A percentile compares a stretch with the other conserved stretches of the same genome.
phyloP scores from a whole-genome alignment of 2,113 vertebrate species.

The Grammomys surdaster region DNA sequence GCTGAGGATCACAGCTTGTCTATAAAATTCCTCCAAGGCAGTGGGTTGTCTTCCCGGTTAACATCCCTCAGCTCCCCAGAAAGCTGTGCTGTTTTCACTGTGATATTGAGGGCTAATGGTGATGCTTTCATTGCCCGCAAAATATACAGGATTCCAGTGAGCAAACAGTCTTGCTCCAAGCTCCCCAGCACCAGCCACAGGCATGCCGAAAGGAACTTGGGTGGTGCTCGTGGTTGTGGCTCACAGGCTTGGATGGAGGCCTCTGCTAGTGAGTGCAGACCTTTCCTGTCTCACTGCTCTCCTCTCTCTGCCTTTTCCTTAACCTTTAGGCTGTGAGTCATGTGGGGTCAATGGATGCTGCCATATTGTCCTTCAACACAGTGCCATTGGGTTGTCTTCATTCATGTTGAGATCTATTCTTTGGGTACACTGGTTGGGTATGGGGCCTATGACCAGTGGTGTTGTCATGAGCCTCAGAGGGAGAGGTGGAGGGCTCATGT shows the following conservation, averaged over 20 bases:
- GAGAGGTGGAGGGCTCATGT: neutral
- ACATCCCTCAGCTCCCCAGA: neutral
- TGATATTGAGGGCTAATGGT: constrained; percentile 64
- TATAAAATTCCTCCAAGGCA: neutral
- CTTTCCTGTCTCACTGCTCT: constrained; percentile 68
- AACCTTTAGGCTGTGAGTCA: constrained; percentile 70
- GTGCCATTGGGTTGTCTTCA: constrained; percentile 35
- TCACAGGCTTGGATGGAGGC: constrained; percentile 57
- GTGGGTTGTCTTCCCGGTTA: fast-evolving
- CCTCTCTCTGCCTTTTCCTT: constrained; percentile 4
- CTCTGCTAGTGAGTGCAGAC: constrained; percentile 50
- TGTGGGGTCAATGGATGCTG: constrained; percentile 68
- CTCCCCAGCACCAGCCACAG: constrained; percentile 81
- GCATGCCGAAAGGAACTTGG: constrained; percentile 74
- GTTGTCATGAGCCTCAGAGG: constrained; percentile 39
- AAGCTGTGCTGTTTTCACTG: constrained; percentile 62
- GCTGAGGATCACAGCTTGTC: neutral
- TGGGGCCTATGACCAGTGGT: neutral
- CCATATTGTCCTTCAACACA: constrained; percentile 59
- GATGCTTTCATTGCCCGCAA: constrained; percentile 78
- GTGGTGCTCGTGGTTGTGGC: neutral
- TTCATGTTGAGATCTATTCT: neutral
- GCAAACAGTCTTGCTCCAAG: constrained; percentile 76
- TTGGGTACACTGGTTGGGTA: neutral
- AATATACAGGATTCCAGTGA: constrained; percentile 79